These are phyloP conservation scores for Psittacara wagleri DNA, from an alignment of 2,113 vertebrate species.

Conservation along the genomic window DNA sequence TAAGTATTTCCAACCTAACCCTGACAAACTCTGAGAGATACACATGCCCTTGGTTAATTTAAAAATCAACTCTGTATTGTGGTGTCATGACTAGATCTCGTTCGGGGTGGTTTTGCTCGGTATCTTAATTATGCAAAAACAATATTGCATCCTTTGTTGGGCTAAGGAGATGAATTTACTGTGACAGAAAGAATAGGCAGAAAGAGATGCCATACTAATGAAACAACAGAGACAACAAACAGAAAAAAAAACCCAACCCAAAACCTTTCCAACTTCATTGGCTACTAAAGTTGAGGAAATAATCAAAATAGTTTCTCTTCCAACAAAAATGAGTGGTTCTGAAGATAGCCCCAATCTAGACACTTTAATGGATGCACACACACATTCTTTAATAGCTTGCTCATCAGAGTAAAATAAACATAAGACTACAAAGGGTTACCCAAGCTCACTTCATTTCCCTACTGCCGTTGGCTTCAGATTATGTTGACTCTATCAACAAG, in stretches of 20 bases:
- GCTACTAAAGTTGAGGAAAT: slow-evolving; percentile 41
- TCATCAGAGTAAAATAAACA: slow-evolving; percentile 23
- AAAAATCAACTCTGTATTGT: neutral
- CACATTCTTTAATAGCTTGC: slow-evolving; percentile 31
- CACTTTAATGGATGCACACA: slow-evolving; percentile 11
- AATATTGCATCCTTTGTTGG: neutral
- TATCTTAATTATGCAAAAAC: neutral
- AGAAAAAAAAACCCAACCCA: neutral
- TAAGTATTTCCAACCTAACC: neutral
- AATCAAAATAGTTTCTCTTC: slow-evolving; percentile 30
- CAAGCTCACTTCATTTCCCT: neutral
- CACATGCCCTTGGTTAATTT: neutral
- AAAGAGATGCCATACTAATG: slow-evolving; percentile 33
- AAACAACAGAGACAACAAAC: slow-evolving; percentile 39
- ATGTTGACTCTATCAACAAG: slow-evolving; percentile 34
- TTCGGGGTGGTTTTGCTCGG: neutral
- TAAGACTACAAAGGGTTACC: slow-evolving; percentile 12
- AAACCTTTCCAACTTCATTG: neutral
- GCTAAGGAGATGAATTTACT: slow-evolving; percentile 23
- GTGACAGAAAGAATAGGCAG: slow-evolving; percentile 29
- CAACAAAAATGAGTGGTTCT: slow-evolving; percentile 50
- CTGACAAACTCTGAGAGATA: neutral
- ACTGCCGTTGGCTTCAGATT: slow-evolving; percentile 8
- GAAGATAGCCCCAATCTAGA: slow-evolving; percentile 18
- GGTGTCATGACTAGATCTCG: neutral